Conservation (phyloP, 2,888 invertebrate genomes). For the Isoperla grammatica region DNA sequence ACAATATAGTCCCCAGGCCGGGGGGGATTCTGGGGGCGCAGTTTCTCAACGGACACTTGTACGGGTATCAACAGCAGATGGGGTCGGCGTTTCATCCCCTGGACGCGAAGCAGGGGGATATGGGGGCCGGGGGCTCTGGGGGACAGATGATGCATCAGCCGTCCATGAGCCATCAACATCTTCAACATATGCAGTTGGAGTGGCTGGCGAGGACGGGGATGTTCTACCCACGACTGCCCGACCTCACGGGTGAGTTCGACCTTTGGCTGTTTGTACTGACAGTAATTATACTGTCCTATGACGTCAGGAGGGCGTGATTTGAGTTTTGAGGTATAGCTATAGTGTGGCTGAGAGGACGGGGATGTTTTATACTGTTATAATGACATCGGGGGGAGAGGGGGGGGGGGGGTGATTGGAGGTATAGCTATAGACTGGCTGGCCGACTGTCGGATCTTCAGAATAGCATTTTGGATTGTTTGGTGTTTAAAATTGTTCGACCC, state of each 20-base stretch:
- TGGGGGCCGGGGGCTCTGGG: constrained; percentile 42
- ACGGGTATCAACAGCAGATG: constrained; percentile 17
- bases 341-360: too few species aligned
- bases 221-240: constrained; percentile 85
- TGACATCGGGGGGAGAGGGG: too few species aligned
- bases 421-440: too few species aligned
- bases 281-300: too few species aligned
- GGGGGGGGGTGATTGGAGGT: too few species aligned
- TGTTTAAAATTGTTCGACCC: too few species aligned
- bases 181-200: constrained; percentile 79
- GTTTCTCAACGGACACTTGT: constrained; percentile 36
- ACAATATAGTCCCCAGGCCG: constrained; percentile 47
- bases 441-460: too few species aligned
- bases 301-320: too few species aligned
- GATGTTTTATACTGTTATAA: too few species aligned
- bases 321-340: too few species aligned
- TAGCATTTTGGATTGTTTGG: too few species aligned
- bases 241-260: constrained; percentile 71
- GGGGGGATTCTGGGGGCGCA: constrained; percentile 51
- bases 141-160: constrained; percentile 8
- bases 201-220: constrained; percentile 89
- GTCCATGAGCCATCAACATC: constrained; percentile 42
- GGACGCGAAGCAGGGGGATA: constrained; percentile 42
- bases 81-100: constrained; percentile 53
- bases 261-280: too few species aligned